Evolutionary conservation across 2,797 vertebrate genomes (phyloP).

Genomic region (Cossypha dichroa): DNA sequence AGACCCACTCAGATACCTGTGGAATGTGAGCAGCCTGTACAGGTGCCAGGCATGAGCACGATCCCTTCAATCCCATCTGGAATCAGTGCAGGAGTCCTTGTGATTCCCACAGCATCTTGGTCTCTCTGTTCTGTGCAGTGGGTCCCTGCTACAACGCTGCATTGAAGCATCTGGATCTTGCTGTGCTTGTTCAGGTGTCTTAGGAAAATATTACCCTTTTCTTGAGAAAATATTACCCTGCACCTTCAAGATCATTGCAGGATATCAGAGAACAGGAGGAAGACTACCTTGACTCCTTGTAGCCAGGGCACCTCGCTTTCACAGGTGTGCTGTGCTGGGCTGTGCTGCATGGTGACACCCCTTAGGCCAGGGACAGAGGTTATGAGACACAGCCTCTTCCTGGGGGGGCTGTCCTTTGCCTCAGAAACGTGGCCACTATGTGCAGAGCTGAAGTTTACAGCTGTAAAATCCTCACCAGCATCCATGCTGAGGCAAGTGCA

Average conservation of each 20-base stretch:
- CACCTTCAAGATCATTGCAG: neutral
- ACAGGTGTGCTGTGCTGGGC: neutral
- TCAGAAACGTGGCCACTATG: neutral
- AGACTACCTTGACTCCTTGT: neutral
- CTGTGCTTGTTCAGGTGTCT: neutral
- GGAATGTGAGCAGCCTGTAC: neutral
- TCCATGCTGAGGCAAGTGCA: neutral
- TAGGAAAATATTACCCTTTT: neutral
- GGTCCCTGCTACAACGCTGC: neutral
- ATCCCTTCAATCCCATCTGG: neutral
- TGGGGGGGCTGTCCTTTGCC: neutral
- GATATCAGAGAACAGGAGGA: neutral
- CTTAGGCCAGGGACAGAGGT: neutral
- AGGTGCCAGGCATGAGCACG: accelerated
- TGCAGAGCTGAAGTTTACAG: neutral
- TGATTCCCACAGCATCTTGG: neutral
- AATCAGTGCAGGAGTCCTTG: neutral
- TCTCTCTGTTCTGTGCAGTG: neutral
- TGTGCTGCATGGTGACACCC: neutral
- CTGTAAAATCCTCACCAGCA: neutral
- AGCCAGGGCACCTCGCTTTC: neutral
- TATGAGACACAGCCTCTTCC: neutral
- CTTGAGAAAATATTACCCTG: neutral
- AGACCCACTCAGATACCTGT: neutral
- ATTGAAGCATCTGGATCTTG: neutral